Conservation (phyloP, 1,140 invertebrate genomes). For the Caenorhabditis briggsae region DNA sequence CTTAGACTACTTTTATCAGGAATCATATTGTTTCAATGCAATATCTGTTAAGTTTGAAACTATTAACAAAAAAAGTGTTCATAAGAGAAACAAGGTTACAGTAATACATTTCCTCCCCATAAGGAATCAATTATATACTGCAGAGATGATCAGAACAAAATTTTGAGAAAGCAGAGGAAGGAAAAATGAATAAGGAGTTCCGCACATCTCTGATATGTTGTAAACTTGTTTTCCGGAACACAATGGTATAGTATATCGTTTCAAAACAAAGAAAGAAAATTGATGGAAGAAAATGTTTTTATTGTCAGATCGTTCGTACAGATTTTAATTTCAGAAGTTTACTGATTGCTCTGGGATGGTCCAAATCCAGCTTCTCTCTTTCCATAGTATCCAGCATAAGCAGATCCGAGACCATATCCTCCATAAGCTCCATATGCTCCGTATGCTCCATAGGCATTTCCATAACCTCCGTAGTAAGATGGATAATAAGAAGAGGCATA, state of each 20-base stretch:
- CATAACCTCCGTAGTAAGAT: conserved; percentile 44
- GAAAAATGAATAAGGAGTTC: no score
- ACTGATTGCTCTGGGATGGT: conserved; percentile 3
- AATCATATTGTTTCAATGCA: no score
- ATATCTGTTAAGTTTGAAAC: no score
- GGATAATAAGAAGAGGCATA: conserved; percentile 38
- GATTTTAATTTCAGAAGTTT: not conserved
- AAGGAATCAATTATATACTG: no score
- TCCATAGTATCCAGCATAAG: conserved; percentile 51
- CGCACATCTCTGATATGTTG: no score
- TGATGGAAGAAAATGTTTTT: not conserved
- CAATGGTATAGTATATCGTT: not conserved
- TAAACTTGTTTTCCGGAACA: no score
- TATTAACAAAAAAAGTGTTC: no score
- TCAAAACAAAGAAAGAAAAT: not conserved
- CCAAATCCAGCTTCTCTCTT: conserved; percentile 56
- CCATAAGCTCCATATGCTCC: conserved; percentile 40
- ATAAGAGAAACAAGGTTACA: no score
- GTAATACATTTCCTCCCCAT: no score
- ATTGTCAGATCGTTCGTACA: conserved; percentile 50
- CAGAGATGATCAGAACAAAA: no score
- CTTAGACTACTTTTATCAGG: no score
- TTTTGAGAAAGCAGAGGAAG: no score
- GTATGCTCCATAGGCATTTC: conserved; percentile 22
- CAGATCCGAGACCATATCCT: conserved; percentile 49